Base-by-base conservation (phyloP, 2,113 vertebrate species). In the Halcyon malimbica region DNA sequence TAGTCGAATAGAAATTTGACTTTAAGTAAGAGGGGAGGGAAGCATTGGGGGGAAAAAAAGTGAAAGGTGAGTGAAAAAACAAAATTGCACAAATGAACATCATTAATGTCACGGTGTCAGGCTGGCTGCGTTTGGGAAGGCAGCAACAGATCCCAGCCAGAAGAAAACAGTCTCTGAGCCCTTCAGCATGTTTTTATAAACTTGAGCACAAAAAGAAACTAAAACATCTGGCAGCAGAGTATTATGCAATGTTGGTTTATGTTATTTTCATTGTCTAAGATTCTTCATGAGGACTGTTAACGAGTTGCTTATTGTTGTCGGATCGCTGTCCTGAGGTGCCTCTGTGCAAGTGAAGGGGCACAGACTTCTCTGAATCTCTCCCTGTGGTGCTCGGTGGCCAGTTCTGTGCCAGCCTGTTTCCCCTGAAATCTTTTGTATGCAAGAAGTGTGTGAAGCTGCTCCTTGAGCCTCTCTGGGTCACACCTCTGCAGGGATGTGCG, bases 181-280 rank as follows among this genome's bases (percentile, higher is more conserved):
- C 77, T 94, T 86, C 65, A 69, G 73, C 41, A 10, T 94, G 69
- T 96, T 96, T 93, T 89, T 87, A 83, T 89, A 94, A 94, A 94
- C 89, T 95, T 84, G 48, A 94, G 73, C 89, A 93, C 73, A 81
- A 68, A 63, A 84, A 84, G 86, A 93, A 95, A 79, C 73, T n/a
- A 86, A 87, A 94, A 70, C 70, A 94, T 92, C 90, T 95, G 94
- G 90, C 89, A 95, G 60, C 86, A 94, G 95, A 86, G 86, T 93
- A 87, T 95, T 96, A 79, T 84, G 94, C 95, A 94, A 89, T 92
- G 83, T 89, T 81, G n/a, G 10, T 81, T 87, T 92, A 79, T 76
- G 80, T 62, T 92, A 5, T 84, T 96, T 87, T 81, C 87, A 78
- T 94, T 95, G 92, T 93, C 83, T 51, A 54, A 64, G 79, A 57